Evolutionary conservation across 2,113 vertebrate species (phyloP).

Genomic region (Cynopterus brachyotis): DNA sequence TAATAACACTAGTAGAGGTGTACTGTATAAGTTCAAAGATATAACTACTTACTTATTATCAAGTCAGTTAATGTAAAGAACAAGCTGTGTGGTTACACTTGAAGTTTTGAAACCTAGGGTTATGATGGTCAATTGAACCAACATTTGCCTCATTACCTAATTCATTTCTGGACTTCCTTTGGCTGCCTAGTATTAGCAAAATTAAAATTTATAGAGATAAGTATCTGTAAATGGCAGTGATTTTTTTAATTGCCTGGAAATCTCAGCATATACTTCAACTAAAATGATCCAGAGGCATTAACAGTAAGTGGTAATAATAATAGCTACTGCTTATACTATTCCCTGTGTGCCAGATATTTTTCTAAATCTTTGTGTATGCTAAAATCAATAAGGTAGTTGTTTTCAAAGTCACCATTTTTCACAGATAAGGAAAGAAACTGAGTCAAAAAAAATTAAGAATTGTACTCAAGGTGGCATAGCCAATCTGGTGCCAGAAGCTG

Average conservation of each 20-base stretch:
- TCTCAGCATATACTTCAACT: not conserved
- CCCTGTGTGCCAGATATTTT: not conserved
- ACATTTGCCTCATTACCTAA: not conserved
- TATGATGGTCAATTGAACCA: not conserved
- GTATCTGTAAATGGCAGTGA: not conserved
- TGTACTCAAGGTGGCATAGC: not conserved
- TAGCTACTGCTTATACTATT: not conserved
- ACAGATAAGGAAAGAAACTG: not conserved
- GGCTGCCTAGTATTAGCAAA: not conserved
- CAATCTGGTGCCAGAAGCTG: not conserved
- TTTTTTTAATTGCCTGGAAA: not conserved
- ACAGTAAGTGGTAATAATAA: not conserved
- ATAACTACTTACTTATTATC: not conserved
- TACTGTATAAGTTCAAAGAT: not conserved
- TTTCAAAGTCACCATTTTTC: not conserved
- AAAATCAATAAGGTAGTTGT: not conserved
- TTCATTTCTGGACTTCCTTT: constrained; percentile 16
- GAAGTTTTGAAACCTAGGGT: not conserved
- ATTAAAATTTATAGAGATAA: not conserved
- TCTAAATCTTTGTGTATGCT: not conserved
- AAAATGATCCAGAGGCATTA: not conserved
- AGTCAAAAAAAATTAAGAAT: not conserved
- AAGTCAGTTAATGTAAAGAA: not conserved
- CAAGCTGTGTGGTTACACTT: not conserved
- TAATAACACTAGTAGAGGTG: not conserved